A percentile compares a stretch with the other conserved stretches of the same genome.
Conservation (phyloP, 2,113 vertebrate genomes). For the Hemichromis elongatus region DNA sequence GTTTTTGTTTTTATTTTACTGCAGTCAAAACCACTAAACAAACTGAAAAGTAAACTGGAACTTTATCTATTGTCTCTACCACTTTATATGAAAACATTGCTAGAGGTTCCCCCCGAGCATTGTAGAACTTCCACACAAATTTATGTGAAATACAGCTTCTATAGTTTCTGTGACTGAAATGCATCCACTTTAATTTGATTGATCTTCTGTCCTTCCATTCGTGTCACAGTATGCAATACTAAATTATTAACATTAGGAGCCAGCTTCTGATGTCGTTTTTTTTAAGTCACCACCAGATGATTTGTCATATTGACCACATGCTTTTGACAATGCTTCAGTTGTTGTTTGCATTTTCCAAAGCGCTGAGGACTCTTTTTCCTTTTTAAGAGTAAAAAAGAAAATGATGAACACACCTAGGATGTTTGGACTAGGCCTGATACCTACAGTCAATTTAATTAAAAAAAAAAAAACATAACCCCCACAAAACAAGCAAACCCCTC, state of each 20-base stretch:
- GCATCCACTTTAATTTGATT: not conserved
- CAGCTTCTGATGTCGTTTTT: not conserved
- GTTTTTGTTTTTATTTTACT: not conserved
- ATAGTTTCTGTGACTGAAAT: not conserved
- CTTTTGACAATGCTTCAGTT: not conserved
- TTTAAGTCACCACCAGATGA: not conserved
- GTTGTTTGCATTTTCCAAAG: not conserved
- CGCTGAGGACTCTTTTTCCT: not conserved
- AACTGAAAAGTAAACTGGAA: not conserved
- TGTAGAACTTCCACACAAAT: too few relatives aligned
- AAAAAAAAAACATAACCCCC: too few relatives aligned
- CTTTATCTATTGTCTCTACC: not conserved
- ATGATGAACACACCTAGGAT: not conserved
- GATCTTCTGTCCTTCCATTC: not conserved
- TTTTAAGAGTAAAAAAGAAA: not conserved
- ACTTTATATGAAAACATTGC: too few relatives aligned
- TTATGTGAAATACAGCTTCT: too few relatives aligned
- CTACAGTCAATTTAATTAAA: not conserved
- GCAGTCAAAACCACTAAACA: not conserved
- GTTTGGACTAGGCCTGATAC: not conserved
- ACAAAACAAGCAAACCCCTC: not conserved
- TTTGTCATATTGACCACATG: not conserved
- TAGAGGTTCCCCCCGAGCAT: too few relatives aligned
- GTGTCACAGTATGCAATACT: not conserved
- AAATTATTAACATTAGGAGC: not conserved